A percentile compares a stretch with the other conserved stretches of the same genome.
Evolutionary conservation across 2,888 invertebrate species (phyloP).

Genomic region (Therioaphis trifolii): DNA sequence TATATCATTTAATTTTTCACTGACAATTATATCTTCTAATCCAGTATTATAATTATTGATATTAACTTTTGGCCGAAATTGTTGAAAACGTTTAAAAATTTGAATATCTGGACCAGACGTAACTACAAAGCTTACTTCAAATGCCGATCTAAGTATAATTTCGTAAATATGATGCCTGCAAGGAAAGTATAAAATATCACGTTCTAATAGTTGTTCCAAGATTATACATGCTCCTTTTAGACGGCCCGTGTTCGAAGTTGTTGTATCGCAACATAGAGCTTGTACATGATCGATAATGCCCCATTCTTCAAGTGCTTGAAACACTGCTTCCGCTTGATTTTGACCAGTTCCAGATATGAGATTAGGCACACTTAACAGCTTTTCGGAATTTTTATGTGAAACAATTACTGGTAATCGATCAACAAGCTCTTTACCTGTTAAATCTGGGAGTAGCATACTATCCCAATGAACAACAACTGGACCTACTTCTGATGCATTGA

Average conservation of each 20-base stretch:
- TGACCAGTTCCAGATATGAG: slow-evolving; percentile 8
- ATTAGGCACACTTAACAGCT: slow-evolving; percentile 17
- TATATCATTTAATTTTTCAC: too few species aligned
- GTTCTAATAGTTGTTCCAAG: neutral
- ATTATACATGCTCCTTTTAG: too few species aligned
- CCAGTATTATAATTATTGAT: too few species aligned
- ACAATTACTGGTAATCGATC: slow-evolving; percentile 29
- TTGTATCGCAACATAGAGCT: too few species aligned
- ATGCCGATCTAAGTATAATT: neutral
- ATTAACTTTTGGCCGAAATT: too few species aligned
- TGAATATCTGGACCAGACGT: slow-evolving; percentile 27
- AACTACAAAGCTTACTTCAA: neutral
- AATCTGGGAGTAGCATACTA: slow-evolving; percentile 21
- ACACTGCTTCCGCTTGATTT: neutral
- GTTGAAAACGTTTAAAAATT: slow-evolving; percentile 33
- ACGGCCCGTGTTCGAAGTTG: too few species aligned
- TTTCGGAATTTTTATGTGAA: slow-evolving; percentile 11
- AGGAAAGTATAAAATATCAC: too few species aligned
- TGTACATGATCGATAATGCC: too few species aligned
- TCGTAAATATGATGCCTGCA: too few species aligned
- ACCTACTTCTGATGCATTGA: slow-evolving; percentile 8
- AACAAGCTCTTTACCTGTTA: slow-evolving; percentile 23
- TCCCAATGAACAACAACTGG: slow-evolving; percentile 38
- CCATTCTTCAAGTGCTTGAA: too few species aligned
- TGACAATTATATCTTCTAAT: too few species aligned